Evolutionary conservation across 2,797 vertebrate genomes (phyloP).

Genomic region (Argentina silus): DNA sequence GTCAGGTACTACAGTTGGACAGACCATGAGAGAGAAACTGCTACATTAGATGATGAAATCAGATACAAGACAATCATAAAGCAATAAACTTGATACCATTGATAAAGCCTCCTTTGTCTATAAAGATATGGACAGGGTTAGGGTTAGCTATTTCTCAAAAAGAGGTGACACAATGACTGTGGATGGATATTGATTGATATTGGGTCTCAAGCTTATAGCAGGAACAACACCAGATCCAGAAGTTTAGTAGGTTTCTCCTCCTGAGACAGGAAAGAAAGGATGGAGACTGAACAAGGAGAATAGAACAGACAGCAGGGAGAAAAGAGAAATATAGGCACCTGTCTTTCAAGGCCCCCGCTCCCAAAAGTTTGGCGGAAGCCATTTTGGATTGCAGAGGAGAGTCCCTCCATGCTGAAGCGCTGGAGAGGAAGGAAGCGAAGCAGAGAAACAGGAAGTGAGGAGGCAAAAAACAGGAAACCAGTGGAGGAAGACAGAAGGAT

Average conservation of each 20-base stretch:
- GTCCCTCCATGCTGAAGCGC: conserved; percentile 98
- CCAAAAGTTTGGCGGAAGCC: conserved; percentile 97
- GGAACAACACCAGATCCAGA: no score
- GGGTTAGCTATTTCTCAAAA: not conserved
- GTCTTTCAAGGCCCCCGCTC: conserved; percentile 90
- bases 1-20: conserved; percentile 86
- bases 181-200: not conserved
- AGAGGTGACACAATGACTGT: not conserved
- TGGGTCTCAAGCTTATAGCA: no score
- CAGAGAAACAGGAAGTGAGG: conserved; percentile 20
- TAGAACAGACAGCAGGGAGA: not conserved
- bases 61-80: not conserved
- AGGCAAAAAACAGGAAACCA: conserved; percentile 1
- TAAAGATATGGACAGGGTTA: no score
- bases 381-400: conserved; percentile 97
- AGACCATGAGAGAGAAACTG: not conserved
- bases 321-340: conserved; percentile 81
- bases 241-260: no score
- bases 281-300: not conserved
- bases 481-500: conserved; percentile 5
- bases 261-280: not conserved
- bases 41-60: not conserved
- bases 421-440: conserved; percentile 76
- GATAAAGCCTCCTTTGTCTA: not conserved
- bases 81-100: not conserved